phyloP scores from a whole-genome alignment of 2,797 vertebrate species.

The Morelia viridis region DNA sequence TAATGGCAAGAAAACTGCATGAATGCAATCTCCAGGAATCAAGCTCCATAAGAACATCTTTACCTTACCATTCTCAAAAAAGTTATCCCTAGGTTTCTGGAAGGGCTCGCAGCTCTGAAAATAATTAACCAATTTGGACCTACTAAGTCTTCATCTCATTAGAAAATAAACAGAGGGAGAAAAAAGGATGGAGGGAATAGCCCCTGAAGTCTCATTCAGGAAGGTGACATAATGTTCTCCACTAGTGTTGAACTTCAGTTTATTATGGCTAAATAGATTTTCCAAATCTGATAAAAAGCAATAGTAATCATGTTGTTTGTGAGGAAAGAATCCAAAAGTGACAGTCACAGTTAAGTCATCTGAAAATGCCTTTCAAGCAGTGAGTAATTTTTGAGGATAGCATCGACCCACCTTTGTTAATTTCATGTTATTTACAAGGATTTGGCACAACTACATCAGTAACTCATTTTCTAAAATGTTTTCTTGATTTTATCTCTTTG shows the following conservation, averaged over 20 bases:
- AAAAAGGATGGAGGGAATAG: neutral
- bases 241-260: neutral
- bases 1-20: neutral
- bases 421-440: neutral
- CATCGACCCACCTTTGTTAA: neutral
- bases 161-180: neutral
- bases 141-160: neutral
- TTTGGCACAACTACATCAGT: neutral
- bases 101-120: neutral
- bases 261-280: neutral
- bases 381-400: neutral
- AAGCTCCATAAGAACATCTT: neutral
- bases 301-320: neutral
- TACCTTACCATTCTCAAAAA: neutral
- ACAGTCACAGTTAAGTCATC: neutral
- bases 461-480: neutral
- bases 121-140: neutral
- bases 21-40: neutral
- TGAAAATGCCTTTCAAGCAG: neutral
- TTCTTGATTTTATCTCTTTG: neutral
- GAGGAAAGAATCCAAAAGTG: neutral
- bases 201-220: neutral
- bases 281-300: neutral
- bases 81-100: neutral
- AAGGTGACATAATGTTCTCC: neutral